Evolutionary conservation across 2,797 vertebrate species (phyloP), one percentile per base, ranked within the genome.

Genomic region (Lophotriccus pileatus): DNA sequence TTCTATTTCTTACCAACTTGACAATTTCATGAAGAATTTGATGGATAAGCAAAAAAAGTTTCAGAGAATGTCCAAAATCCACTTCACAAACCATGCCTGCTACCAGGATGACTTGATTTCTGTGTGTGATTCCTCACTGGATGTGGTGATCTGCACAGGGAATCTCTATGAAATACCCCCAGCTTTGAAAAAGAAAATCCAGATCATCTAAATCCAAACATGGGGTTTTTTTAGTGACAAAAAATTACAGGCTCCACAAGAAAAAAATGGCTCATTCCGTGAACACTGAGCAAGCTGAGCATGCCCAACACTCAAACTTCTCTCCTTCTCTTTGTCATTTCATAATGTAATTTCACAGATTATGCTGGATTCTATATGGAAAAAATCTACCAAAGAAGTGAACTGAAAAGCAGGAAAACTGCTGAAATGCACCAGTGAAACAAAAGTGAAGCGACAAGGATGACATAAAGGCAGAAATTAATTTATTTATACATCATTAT

Each of bases 401-500:
- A 79, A 77, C 4, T 10, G 12, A 91, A 84, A 81, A 60, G 24
- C 28, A 89, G 21, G 81, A 72, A 67, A 74, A 17, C 18, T 58
- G 10, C 58, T 58, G 36, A 70, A 85, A 84, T 4, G 0, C 14
- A 53, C 20, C 23, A 69, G 14, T n/a, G 20, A 81, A 91, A 89
- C 21, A 81, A 23, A 93, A 84, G 10, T 9, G 15, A 72, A 75
- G 22, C 11, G 20, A 84, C 84, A 81, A 74, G 10, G 20, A 53
- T 14, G 36, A 92, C 22, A 49, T 72, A 92, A 92, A 87, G 47
- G 44, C 94, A 96, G 52, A 83, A 91, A 87, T 89, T 18, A 1
- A 66, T 96, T 96, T 95, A 96, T 95, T 95, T 93, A 79, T 53
- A 81, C 62, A 63, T 69, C 23, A 73, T 94, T 92, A 77, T 88